Percentiles rank a stretch among this genome's conserved stretches.
phyloP scores from a whole-genome alignment of 2,888 invertebrate genomes.

The Pegoplata infirma region DNA sequence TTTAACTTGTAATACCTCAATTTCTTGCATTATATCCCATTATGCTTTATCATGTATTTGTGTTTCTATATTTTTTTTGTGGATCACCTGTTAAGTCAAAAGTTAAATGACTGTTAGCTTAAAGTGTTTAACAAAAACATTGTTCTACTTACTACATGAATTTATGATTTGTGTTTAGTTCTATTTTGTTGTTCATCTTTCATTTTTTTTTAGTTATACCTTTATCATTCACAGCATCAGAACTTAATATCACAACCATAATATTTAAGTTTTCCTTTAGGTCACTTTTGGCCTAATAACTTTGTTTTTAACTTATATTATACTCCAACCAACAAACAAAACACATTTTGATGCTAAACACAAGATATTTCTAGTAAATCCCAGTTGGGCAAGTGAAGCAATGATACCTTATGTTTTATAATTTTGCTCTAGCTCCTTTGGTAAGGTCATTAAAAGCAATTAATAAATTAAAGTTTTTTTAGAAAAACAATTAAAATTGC shows the following conservation, averaged over 20 bases:
- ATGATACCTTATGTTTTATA: too few relatives aligned
- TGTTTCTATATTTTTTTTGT: constrained; percentile 37
- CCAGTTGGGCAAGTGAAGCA: too few relatives aligned
- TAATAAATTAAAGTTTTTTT: too few relatives aligned
- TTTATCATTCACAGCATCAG: neutral
- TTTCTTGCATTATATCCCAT: too few relatives aligned
- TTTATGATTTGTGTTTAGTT: constrained; percentile 27
- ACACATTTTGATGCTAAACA: constrained; percentile 38
- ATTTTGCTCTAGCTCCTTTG: too few relatives aligned
- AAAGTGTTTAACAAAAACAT: constrained; percentile 46
- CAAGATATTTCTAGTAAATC: too few relatives aligned
- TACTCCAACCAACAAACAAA: constrained; percentile 5
- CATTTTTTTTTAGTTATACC: neutral
- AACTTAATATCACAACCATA: constrained; percentile 36
- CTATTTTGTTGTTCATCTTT: neutral
- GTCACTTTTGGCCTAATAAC: constrained; percentile 58
- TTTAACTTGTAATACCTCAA: too few relatives aligned
- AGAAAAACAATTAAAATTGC: too few relatives aligned
- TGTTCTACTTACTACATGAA: constrained; percentile 42
- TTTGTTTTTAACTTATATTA: constrained; percentile 41
- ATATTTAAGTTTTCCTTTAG: constrained; percentile 49
- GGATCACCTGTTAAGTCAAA: constrained; percentile 66
- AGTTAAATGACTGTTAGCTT: constrained; percentile 61
- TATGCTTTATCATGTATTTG: too few relatives aligned
- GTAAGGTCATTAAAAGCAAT: too few relatives aligned